Evolutionary conservation across 2,113 vertebrate species (phyloP).

Genomic region (Brachypteracias leptosomus): DNA sequence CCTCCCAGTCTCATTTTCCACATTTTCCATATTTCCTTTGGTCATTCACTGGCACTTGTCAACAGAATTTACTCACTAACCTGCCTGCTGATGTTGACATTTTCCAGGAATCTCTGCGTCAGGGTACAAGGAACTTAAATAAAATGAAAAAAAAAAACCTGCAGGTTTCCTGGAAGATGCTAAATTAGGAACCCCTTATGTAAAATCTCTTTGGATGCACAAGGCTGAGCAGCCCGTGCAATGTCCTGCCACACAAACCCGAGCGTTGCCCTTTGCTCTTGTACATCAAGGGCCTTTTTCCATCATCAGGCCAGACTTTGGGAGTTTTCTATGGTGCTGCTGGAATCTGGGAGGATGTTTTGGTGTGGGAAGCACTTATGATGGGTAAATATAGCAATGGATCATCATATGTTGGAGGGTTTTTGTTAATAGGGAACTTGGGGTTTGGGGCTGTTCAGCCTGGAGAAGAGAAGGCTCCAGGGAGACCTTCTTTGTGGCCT

Average conservation of each 20-base stretch:
- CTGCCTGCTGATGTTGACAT: conserved; percentile 12
- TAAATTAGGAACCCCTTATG: neutral
- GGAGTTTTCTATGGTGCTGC: fast-evolving
- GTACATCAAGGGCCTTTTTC: neutral
- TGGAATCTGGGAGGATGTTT: neutral
- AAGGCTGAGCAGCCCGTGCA: neutral
- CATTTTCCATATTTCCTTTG: neutral
- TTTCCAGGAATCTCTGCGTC: conserved; percentile 43
- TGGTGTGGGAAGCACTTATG: neutral
- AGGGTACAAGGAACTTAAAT: conserved; percentile 12
- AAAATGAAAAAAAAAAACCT: neutral
- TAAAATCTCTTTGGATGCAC: conserved; percentile 7
- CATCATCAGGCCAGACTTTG: neutral
- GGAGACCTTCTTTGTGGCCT: neutral
- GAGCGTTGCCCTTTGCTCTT: neutral
- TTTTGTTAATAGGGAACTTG: neutral
- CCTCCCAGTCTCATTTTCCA: neutral
- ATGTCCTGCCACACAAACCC: neutral
- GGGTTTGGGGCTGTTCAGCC: neutral
- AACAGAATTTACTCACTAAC: conserved; percentile 1
- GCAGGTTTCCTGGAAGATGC: conserved; percentile 37
- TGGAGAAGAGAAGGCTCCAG: neutral
- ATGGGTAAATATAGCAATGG: neutral
- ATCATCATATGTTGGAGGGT: neutral
- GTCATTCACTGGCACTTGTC: conserved; percentile 1